These are phyloP conservation scores for Otolemur crassicaudatus DNA, from an alignment of 2,797 vertebrate genomes.

Conservation along the genomic window DNA sequence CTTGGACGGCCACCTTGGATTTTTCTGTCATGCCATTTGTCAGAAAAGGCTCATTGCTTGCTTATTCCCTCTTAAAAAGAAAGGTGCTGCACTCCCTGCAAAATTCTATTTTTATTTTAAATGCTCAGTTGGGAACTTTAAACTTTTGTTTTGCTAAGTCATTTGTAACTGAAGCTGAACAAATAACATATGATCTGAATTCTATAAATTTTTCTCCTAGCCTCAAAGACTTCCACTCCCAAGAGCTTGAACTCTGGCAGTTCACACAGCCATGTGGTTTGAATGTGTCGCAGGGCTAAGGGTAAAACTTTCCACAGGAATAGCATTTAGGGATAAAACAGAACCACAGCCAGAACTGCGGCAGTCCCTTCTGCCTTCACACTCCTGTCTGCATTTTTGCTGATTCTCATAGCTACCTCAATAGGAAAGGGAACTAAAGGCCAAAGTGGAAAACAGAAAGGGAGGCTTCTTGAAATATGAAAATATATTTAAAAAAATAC, in stretches of 20 bases:
- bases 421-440: background rate
- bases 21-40: background rate
- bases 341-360: background rate
- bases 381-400: background rate
- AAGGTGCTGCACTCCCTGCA: slow-evolving; percentile 29
- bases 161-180: slow-evolving; percentile 71
- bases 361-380: background rate
- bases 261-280: background rate
- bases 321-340: background rate
- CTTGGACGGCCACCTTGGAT: slow-evolving; percentile 36
- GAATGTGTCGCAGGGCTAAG: background rate
- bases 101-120: slow-evolving; percentile 79
- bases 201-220: slow-evolving; percentile 54
- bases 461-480: background rate
- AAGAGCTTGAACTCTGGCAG: slow-evolving; percentile 51
- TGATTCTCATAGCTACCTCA: background rate
- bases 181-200: slow-evolving; percentile 63
- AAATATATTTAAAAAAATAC: background rate
- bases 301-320: slow-evolving; percentile 34
- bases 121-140: slow-evolving; percentile 76
- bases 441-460: background rate
- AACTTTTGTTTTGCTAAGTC: slow-evolving; percentile 77
- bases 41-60: slow-evolving; percentile 47
- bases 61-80: slow-evolving; percentile 8
- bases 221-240: slow-evolving; percentile 70